Base-by-base conservation (phyloP, 2,797 vertebrate genomes). In the Rhinophrynus dorsalis region DNA sequence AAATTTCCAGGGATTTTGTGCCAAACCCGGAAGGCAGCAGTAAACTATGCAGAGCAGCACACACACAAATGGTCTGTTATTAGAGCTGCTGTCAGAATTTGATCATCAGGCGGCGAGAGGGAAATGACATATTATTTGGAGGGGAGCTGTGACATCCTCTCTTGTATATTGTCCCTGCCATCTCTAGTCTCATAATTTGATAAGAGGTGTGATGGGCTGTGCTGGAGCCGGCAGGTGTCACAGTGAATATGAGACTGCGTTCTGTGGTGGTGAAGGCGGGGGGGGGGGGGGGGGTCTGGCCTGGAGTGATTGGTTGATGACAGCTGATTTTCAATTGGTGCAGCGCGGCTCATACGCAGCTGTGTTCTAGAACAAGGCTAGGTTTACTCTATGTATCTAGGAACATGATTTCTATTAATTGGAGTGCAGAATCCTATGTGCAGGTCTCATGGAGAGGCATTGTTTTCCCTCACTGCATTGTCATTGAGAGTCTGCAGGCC, bases 111-210 rank as follows among this genome's bases (percentile, higher is more conserved):
- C 7, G 12, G 50, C 29, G 51, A 32, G 63, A 35, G 27, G 32
- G 63, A 44, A 50, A 17, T 44, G 51, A 66, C 63, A 56, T 55
- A 45, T 66, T 30, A 66, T 66, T 66, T 66, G 54, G 32, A 9
- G 9, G 4, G 6, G 32, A 12, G 63, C 63, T 56, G 35, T 27
- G 33, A 64, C 47, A 26, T 27, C 47, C 60, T 35, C 47, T 18
- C 60, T 50, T 10, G 61, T 65, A 50, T 54, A 40, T 54, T 23
- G 6, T 65, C 48, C 62, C 62, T 27, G 59, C 47, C 45, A 48
- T 29, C 45, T 29, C 47, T 21, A 15, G 63, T 66, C 50, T 54
- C 54, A 42, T 56, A 29, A 26, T 26, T 38, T 66, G 51, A 56
- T 56, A 18, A 27, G 44, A 50, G 51, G 63, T 45, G 50, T 55